These are phyloP conservation scores for Wiebesia pumilae DNA, from an alignment of 1,140 invertebrate species.

Conservation along the genomic window DNA sequence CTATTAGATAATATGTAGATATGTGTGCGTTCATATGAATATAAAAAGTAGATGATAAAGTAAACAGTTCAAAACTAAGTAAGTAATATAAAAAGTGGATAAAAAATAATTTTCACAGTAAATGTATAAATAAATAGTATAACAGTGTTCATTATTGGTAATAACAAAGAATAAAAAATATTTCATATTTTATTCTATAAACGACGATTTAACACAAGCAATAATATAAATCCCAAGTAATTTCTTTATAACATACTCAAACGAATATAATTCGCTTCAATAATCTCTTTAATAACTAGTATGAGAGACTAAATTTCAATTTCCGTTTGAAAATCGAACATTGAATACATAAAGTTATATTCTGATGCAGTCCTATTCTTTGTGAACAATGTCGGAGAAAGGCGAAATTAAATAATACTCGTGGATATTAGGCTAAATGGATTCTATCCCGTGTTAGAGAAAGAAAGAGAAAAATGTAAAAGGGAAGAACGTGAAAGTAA, in stretches of 20 bases:
- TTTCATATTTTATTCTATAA: neutral
- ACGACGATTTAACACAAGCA: neutral
- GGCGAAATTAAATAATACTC: constrained; percentile 60
- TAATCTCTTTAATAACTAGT: neutral
- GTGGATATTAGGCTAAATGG: constrained; percentile 62
- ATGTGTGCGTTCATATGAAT: neutral
- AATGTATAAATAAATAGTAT: no score
- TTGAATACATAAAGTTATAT: constrained; percentile 45
- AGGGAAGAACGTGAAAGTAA: neutral
- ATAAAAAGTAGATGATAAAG: neutral
- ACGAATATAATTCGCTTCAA: neutral
- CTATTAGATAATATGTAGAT: neutral
- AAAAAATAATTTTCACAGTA: no score
- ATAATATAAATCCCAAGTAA: neutral
- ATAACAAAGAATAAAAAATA: neutral
- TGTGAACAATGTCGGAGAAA: constrained; percentile 42
- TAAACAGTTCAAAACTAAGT: neutral
- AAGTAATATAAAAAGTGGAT: no score
- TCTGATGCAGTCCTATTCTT: constrained; percentile 44
- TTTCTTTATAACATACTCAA: constrained; percentile 7
- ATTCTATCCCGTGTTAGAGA: constrained; percentile 52
- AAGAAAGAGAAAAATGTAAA: neutral
- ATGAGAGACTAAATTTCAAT: constrained; percentile 36
- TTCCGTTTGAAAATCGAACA: constrained; percentile 37
- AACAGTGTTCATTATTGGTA: no score